A percentile compares a stretch with the other conserved stretches of the same genome.
Conservation (phyloP, 2,888 invertebrate species). For the Heliconius ismenius region DNA sequence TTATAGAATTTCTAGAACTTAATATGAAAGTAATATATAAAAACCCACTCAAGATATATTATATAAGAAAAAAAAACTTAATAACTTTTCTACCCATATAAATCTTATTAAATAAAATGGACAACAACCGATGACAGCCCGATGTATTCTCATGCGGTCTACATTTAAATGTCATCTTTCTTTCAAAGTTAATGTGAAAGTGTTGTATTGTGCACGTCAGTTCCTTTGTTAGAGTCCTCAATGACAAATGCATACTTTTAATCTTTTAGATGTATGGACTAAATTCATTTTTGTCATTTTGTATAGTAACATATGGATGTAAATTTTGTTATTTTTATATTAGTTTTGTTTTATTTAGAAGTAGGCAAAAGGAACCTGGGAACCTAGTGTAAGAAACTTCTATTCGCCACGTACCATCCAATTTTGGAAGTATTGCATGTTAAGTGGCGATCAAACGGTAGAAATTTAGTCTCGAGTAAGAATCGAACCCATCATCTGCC, state of each 20-base stretch:
- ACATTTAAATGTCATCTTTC: conserved; percentile 61
- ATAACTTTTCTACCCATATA: conserved; percentile 58
- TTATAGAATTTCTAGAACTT: neutral
- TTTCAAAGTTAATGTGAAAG: conserved; percentile 50
- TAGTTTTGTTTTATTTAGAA: too few species aligned
- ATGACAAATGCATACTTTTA: conserved; percentile 40
- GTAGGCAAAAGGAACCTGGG: too few species aligned
- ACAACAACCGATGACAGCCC: conserved; percentile 59
- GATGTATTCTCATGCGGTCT: conserved; percentile 64
- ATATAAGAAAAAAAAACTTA: neutral
- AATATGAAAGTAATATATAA: neutral
- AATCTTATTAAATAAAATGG: conserved; percentile 55
- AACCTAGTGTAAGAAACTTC: too few species aligned
- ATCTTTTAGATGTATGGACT: conserved; percentile 31
- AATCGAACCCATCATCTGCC: too few species aligned
- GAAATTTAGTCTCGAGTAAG: too few species aligned
- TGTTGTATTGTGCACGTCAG: conserved; percentile 50
- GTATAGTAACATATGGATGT: neutral
- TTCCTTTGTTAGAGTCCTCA: conserved; percentile 43
- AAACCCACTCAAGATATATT: neutral
- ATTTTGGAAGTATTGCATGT: too few species aligned
- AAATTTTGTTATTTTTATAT: neutral
- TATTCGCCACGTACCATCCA: too few species aligned
- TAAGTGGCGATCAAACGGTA: too few species aligned
- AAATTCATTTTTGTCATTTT: conserved; percentile 25